Base-by-base conservation (phyloP, 2,888 invertebrate genomes). In the Xylota segnis region DNA sequence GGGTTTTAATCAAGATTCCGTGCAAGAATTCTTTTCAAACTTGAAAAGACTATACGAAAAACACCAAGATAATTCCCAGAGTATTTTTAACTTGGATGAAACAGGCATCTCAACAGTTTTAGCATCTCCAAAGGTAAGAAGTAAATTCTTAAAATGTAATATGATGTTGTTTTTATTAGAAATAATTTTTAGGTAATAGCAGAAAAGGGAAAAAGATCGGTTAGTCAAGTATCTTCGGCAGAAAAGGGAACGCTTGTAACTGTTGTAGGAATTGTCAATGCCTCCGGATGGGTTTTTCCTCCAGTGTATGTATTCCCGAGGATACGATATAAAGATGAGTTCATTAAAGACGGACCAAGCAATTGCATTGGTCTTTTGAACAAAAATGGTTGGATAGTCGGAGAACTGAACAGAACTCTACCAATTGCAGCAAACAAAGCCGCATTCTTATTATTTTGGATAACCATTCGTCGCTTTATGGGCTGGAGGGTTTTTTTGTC, bases 1-100 rank as follows among this genome's bases (percentile, higher is more conserved):
- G 23, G 50, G 23, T 1, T 18, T 50, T 50, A 47, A 16, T 47
- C 16, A 47, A 16, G 47, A 47, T 47, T 47, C 18, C 47, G 47
- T 47, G 16, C 16, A 47, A 6, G 6, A 47, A 47, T 47, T 47
- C 47, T 47, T 47, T 47, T 16, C 47, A 47, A 47, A 47, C 18
- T 47, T 47, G 18, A 47, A 47, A 47, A 16, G 47, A 16, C 47
- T 16, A 16, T 47, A 47, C 47, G 18, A 47, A 47, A 47, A 47
- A 18, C 47, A 47, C 47, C 16, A 47, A 47, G 18, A 7, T n/a
- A n/a, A n/a, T n/a, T n/a, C n/a, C n/a, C n/a, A n/a, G n/a, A n/a
- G n/a, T n/a, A n/a, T n/a, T n/a, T n/a, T n/a, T n/a, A n/a, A n/a
- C n/a, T n/a, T n/a, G n/a, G n/a, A n/a, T n/a, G 47, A 47, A 47